phyloP scores from a whole-genome alignment of 2,113 vertebrate genomes.

The Pycnonotus jocosus region DNA sequence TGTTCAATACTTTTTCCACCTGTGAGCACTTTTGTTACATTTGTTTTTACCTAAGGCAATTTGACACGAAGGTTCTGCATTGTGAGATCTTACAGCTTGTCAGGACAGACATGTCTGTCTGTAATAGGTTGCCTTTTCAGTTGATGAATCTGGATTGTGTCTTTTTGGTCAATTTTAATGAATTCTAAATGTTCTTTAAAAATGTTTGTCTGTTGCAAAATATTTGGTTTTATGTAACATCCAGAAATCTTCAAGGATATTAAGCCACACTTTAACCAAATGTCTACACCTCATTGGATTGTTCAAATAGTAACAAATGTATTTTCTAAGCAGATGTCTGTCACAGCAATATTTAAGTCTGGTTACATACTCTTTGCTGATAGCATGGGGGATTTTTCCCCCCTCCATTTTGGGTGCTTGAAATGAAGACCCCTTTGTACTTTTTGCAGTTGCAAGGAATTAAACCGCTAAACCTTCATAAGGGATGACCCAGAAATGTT shows the following conservation, averaged over 20 bases:
- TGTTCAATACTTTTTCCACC: conserved; percentile 53
- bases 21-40: conserved; percentile 68
- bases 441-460: background rate
- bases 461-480: background rate
- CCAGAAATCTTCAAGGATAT: background rate
- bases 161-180: conserved; percentile 5
- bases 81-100: background rate
- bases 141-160: background rate
- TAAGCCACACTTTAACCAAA: conserved; percentile 39
- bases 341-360: background rate
- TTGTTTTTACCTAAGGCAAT: conserved; percentile 36
- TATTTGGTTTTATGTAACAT: background rate
- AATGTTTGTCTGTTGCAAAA: conserved; percentile 16
- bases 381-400: background rate
- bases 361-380: background rate
- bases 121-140: background rate
- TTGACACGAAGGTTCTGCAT: background rate
- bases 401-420: background rate
- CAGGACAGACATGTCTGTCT: background rate
- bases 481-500: background rate
- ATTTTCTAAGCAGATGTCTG: conserved; percentile 40
- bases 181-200: background rate
- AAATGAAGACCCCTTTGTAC: background rate
- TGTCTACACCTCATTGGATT: conserved; percentile 18
- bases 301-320: conserved; percentile 22